These are phyloP conservation scores for Cheilosia grossa DNA, from an alignment of 2,888 invertebrate species.

Conservation along the genomic window DNA sequence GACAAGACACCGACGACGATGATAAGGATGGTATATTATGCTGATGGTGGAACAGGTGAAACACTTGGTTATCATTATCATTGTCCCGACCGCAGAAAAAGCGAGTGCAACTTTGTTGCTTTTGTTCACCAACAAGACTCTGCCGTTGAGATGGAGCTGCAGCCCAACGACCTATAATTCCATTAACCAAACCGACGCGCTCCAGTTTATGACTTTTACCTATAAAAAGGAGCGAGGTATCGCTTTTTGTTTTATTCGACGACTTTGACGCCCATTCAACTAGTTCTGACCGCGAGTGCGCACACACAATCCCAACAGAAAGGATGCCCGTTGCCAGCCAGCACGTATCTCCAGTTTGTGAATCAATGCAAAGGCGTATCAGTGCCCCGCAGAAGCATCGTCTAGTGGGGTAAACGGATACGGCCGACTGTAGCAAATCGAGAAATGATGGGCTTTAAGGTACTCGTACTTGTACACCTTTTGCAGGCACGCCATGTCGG, in stretches of 20 bases:
- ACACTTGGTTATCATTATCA: slow-evolving; percentile 37
- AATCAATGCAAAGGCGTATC: slow-evolving; percentile 50
- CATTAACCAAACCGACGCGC: slow-evolving; percentile 70
- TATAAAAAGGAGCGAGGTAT: slow-evolving; percentile 34
- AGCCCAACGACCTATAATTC: slow-evolving; percentile 71
- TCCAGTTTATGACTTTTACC: slow-evolving; percentile 69
- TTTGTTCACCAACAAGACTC: background rate
- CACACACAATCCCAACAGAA: slow-evolving; percentile 2
- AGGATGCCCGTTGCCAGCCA: slow-evolving; percentile 41
- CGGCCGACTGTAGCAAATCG: slow-evolving; percentile 51
- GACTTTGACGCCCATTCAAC: slow-evolving; percentile 55
- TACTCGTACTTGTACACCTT: slow-evolving; percentile 58
- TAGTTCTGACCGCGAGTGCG: slow-evolving; percentile 41
- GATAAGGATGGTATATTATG: slow-evolving; percentile 25
- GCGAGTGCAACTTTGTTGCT: slow-evolving; percentile 22
- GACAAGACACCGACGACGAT: slow-evolving; percentile 64
- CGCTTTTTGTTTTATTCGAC: slow-evolving; percentile 15
- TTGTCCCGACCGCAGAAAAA: slow-evolving; percentile 44
- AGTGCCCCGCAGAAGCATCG: slow-evolving; percentile 42
- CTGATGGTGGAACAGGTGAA: slow-evolving; percentile 61
- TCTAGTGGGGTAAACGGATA: slow-evolving; percentile 21
- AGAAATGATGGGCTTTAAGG: slow-evolving; percentile 72
- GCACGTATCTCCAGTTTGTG: slow-evolving; percentile 18
- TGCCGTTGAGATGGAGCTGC: slow-evolving; percentile 17
- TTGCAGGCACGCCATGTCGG: slow-evolving; percentile 37